Evolutionary conservation across 2,113 vertebrate genomes (phyloP).

Genomic region (Mirza zaza): DNA sequence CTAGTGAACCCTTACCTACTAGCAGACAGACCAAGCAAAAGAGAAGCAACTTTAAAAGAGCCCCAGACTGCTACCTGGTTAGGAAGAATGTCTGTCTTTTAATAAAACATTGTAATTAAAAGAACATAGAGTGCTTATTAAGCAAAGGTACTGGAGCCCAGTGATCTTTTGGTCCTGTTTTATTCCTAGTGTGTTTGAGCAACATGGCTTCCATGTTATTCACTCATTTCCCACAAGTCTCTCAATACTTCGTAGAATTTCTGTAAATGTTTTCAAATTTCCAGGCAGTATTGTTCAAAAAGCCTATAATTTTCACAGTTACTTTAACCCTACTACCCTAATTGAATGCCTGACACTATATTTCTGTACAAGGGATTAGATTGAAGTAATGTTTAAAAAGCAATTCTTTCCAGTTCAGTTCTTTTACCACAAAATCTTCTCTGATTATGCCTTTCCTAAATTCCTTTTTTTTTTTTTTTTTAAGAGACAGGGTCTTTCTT

Average conservation of each 20-base stretch:
- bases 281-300: not conserved
- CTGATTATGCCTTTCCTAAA: not conserved
- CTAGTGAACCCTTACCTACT: not conserved
- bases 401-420: not conserved
- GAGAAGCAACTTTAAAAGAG: not conserved
- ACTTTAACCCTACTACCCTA: not conserved
- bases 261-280: not conserved
- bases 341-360: not conserved
- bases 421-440: not conserved
- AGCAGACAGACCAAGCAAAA: not conserved
- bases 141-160: not conserved
- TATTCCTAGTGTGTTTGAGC: not conserved
- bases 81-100: not conserved
- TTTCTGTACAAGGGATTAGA: not conserved
- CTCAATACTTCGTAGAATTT: not conserved
- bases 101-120: not conserved
- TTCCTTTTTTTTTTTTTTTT: too few relatives aligned
- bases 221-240: not conserved
- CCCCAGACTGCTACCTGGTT: not conserved
- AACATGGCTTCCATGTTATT: not conserved
- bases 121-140: not conserved
- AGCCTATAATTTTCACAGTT: not conserved
- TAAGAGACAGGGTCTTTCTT: too few relatives aligned
- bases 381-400: conserved; percentile 22
- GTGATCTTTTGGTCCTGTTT: not conserved